phyloP scores from a whole-genome alignment of 2,888 invertebrate genomes.

The Trypoxylon attenuatum region DNA sequence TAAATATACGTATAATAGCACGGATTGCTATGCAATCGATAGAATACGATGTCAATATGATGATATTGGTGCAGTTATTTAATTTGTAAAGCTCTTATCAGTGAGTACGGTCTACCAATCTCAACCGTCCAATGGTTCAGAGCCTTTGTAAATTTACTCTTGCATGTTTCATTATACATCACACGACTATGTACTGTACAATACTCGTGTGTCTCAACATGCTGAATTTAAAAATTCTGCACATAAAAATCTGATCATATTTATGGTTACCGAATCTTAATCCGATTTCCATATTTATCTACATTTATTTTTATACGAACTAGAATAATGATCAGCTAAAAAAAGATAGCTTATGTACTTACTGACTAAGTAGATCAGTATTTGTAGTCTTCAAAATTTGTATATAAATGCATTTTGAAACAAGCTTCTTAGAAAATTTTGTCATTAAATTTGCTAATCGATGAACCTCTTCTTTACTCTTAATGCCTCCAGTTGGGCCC shows the following conservation, averaged over 20 bases:
- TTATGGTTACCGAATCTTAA: neutral
- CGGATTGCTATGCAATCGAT: too few relatives aligned
- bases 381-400: slow-evolving; percentile 93
- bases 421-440: slow-evolving; percentile 95
- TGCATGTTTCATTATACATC: slow-evolving; percentile 57
- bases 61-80: neutral
- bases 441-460: slow-evolving; percentile 95
- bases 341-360: slow-evolving; percentile 69
- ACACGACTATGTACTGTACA: slow-evolving; percentile 48
- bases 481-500: slow-evolving; percentile 89
- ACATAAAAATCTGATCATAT: neutral
- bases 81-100: slow-evolving; percentile 66
- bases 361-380: slow-evolving; percentile 86
- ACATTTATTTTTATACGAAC: neutral
- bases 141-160: slow-evolving; percentile 61
- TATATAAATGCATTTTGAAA: slow-evolving; percentile 96
- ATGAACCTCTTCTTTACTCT: slow-evolving; percentile 90
- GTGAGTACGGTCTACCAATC: slow-evolving; percentile 62
- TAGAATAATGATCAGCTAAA: neutral
- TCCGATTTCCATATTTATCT: neutral
- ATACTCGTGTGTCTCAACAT: slow-evolving; percentile 58
- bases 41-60: too few relatives aligned
- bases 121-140: slow-evolving; percentile 69
- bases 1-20: too few relatives aligned
- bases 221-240: slow-evolving; percentile 34